These are phyloP conservation scores for Ptiloglossa arizonensis DNA, from an alignment of 1,140 invertebrate species.

Conservation along the genomic window DNA sequence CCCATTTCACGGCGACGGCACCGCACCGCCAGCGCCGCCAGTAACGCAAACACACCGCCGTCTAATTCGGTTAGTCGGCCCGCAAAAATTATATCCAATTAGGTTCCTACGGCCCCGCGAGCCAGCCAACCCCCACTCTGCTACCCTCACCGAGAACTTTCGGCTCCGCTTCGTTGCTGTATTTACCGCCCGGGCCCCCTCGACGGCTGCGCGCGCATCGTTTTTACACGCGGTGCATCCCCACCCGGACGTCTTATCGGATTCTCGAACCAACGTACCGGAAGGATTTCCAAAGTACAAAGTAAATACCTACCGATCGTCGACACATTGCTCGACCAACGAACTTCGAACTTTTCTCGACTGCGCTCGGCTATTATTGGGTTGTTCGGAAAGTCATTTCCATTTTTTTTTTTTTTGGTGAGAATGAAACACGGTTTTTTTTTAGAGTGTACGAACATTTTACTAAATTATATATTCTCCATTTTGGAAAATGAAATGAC, in stretches of 20 bases:
- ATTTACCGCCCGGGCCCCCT: slow-evolving; percentile 53
- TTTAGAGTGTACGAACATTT: too few relatives aligned
- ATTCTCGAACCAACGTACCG: background rate
- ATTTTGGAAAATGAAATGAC: too few relatives aligned
- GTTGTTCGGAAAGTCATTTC: too few relatives aligned
- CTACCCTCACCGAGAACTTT: slow-evolving; percentile 49
- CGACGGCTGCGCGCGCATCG: slow-evolving; percentile 20
- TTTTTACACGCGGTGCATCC: slow-evolving; percentile 40
- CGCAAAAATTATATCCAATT: slow-evolving; percentile 75
- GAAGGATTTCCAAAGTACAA: too few relatives aligned
- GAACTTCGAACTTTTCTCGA: too few relatives aligned
- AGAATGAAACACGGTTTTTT: too few relatives aligned
- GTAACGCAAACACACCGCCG: slow-evolving; percentile 70
- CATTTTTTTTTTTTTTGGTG: too few relatives aligned
- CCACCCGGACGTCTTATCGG: background rate
- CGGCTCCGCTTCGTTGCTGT: slow-evolving; percentile 36
- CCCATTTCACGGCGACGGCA: slow-evolving; percentile 42
- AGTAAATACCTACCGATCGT: too few relatives aligned
- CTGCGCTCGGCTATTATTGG: too few relatives aligned
- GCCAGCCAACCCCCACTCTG: slow-evolving; percentile 26
- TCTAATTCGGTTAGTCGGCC: slow-evolving; percentile 72
- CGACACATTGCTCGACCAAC: too few relatives aligned
- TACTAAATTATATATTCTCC: too few relatives aligned
- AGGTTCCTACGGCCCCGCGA: slow-evolving; percentile 57
- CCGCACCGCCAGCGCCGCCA: slow-evolving; percentile 54